Conservation (phyloP, 2,888 invertebrate genomes). For the Teleogryllus oceanicus region DNA sequence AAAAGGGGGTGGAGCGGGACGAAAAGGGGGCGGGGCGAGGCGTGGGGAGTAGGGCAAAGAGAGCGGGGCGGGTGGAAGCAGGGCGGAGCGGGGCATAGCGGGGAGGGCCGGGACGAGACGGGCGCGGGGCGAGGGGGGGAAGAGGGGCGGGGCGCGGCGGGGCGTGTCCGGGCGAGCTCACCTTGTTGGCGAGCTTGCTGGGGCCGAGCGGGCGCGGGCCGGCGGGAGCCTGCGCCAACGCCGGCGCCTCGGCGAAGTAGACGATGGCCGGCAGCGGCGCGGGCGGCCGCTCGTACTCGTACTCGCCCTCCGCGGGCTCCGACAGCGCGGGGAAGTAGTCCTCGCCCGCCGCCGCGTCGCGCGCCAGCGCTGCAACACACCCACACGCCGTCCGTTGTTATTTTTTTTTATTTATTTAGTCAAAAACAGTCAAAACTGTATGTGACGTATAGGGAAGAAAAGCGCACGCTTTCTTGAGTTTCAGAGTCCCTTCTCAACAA, state of each 20-base stretch:
- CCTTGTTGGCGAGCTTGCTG: slow-evolving; percentile 18
- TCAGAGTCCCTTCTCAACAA: too few relatives aligned
- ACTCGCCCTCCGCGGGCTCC: not conserved
- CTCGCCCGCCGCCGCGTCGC: not conserved
- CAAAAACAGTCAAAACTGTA: too few relatives aligned
- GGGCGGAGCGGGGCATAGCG: too few relatives aligned
- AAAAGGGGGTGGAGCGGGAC: not conserved
- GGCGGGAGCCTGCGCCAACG: not conserved
- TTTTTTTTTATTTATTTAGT: too few relatives aligned
- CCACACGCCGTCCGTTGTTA: too few relatives aligned
- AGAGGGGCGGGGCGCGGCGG: not conserved
- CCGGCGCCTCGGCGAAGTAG: not conserved
- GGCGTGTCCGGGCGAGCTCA: not conserved
- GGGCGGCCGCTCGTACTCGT: not conserved
- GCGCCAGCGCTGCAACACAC: not conserved
- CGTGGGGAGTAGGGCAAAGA: too few relatives aligned
- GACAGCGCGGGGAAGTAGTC: not conserved
- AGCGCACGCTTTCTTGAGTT: too few relatives aligned
- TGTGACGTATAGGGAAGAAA: too few relatives aligned
- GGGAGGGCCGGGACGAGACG: too few relatives aligned
- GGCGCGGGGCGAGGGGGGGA: not conserved
- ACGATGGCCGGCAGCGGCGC: not conserved
- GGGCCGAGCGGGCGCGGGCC: not conserved
- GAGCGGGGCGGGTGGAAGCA: too few relatives aligned
- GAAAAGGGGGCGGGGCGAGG: too few relatives aligned